Evolutionary conservation across 2,797 vertebrate species (phyloP).

Genomic region (Onychomys torridus): DNA sequence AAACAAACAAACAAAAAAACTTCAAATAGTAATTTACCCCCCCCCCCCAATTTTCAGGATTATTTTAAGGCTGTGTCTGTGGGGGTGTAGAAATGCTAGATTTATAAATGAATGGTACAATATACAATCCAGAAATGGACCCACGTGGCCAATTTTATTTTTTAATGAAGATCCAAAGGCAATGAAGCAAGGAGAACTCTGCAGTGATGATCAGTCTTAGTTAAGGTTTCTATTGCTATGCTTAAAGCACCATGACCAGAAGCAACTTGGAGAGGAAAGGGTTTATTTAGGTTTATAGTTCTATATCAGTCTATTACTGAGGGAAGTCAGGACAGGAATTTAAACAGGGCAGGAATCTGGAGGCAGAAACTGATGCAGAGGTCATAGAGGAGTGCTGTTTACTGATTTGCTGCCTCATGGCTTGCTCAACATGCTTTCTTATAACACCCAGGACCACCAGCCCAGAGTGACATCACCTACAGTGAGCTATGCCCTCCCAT

Average conservation of each 20-base stretch:
- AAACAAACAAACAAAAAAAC: neutral
- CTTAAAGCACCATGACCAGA: neutral
- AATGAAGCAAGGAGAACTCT: neutral
- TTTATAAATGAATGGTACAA: constrained; percentile 11
- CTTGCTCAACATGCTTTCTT: neutral
- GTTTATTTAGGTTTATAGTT: neutral
- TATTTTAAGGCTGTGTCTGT: constrained; percentile 41
- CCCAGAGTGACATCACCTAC: neutral
- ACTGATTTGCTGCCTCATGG: neutral
- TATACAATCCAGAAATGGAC: constrained; percentile 55
- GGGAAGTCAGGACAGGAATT: neutral
- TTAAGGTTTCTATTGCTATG: neutral
- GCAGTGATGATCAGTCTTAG: neutral
- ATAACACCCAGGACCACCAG: neutral
- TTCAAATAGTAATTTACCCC: constrained; percentile 19
- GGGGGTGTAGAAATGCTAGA: constrained; percentile 34
- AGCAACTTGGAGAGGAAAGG: neutral
- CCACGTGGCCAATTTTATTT: neutral
- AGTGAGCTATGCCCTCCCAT: neutral
- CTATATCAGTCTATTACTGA: neutral
- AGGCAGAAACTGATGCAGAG: neutral
- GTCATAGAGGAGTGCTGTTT: neutral
- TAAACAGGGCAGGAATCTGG: neutral
- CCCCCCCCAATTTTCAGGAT: constrained; percentile 5
- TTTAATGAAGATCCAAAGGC: constrained; percentile 28